Base-by-base conservation (phyloP, 1,140 invertebrate genomes). In the Camponotus vicinus region DNA sequence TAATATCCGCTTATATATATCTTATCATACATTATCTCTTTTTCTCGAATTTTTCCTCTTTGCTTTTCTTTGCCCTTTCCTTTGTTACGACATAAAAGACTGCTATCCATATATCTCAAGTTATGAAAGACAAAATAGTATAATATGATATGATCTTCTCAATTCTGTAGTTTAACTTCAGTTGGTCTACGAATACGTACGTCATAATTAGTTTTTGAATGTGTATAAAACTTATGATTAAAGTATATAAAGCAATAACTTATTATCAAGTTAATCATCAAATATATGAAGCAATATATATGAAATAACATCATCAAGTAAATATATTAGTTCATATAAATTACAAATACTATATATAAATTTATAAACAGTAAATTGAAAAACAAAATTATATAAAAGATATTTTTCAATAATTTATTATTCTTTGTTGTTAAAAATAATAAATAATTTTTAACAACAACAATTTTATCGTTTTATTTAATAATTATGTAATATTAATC, bases 91-190 rank as follows among this genome's bases (percentile, higher is more conserved):
- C n/a, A 42, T 8, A 18, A 79, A 15, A 45, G 5, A 63, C 0
- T 34, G 21, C 9, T 21, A 37, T 9, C 7, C 0, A 9, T 37
- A 18, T 1, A 70, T 27, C 18, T 52, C 8, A 21, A 3, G 40
- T 42, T 27, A 9, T 37, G 9, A 59, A 40, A 42, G 15, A 67
- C 6, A 45, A 63, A 70, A 49, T 2, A 18, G 0, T 40, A 32
- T 45, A 66, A 11, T 64, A 11, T 45, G 40, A 55, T 42, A 27
- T n/a, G 37, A 66, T 3, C 21, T 40, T n/a, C 42, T 18, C 18
- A 42, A 63, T 27, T 45, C 6, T 73, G 34, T 78, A 55, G 70
- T 77, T 78, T 3, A 55, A 78, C 5, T 42, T 66, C 49, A 85
- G 63, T 67, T 37, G 27, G 27, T 32, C 49, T 78, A 3, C 21